A percentile compares a stretch with the other conserved stretches of the same genome.
phyloP scores from a whole-genome alignment of 2,113 vertebrate species.

The Cairina moschata region DNA sequence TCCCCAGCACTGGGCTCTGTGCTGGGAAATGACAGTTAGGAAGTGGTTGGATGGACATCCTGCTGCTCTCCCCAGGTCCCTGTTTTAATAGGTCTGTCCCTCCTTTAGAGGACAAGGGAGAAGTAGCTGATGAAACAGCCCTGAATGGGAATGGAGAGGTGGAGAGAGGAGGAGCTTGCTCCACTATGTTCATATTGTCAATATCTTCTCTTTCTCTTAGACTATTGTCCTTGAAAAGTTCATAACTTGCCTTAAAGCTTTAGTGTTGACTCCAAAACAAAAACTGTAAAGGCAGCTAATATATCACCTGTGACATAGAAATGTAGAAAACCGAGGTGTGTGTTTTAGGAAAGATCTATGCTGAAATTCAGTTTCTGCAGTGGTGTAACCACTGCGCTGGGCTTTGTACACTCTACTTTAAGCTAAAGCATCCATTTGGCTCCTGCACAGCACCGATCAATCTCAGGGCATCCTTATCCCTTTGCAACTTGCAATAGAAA shows the following conservation, averaged over 20 bases:
- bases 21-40: background rate
- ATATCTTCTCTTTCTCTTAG: background rate
- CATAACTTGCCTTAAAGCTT: accelerated
- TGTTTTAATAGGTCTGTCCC: background rate
- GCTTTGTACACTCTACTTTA: background rate
- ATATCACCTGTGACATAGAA: background rate
- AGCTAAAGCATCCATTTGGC: background rate
- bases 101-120: background rate
- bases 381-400: background rate
- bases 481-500: background rate
- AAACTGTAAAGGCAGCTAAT: background rate
- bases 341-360: background rate
- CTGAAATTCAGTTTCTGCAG: background rate
- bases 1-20: background rate
- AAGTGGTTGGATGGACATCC: background rate
- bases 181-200: accelerated
- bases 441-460: background rate
- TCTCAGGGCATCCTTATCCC: background rate
- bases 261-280: background rate
- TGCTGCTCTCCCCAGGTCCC: background rate
- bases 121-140: background rate
- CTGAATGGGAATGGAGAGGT: background rate
- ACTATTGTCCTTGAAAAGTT: background rate
- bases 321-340: background rate
- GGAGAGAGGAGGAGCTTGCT: background rate